phyloP scores from a whole-genome alignment of 1,140 invertebrate genomes.

The Drosophila serrata region DNA sequence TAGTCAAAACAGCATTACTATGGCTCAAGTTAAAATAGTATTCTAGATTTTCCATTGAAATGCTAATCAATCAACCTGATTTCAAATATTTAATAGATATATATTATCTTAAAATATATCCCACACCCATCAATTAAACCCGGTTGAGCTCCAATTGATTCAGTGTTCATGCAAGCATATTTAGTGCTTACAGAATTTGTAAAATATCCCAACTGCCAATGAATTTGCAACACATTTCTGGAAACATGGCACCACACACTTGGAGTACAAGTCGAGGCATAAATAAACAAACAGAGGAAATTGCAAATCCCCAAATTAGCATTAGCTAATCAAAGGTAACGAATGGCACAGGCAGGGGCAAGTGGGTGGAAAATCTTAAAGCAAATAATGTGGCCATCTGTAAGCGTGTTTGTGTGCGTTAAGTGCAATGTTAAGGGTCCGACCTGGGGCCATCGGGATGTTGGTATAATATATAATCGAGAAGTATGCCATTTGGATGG shows the following conservation, averaged over 20 bases:
- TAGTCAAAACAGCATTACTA: neutral
- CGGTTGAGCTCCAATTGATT: slow-evolving; percentile 1
- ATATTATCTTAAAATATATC: neutral
- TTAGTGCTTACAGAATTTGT: slow-evolving; percentile 6
- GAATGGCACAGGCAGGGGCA: slow-evolving; percentile 18
- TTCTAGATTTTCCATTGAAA: neutral
- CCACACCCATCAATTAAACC: neutral
- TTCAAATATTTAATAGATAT: neutral
- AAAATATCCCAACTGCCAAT: slow-evolving; percentile 21
- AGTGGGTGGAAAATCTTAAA: slow-evolving; percentile 37
- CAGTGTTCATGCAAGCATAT: neutral
- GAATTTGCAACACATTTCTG: slow-evolving; percentile 14
- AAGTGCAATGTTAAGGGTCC: slow-evolving; percentile 38
- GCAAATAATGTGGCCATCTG: slow-evolving; percentile 36
- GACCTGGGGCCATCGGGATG: slow-evolving; percentile 13
- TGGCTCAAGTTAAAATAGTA: neutral
- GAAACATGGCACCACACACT: slow-evolving; percentile 15
- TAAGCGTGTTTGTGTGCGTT: slow-evolving; percentile 16
- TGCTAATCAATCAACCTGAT: neutral
- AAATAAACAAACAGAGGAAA: slow-evolving; percentile 46
- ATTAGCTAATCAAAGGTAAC: slow-evolving; percentile 53
- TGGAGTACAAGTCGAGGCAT: slow-evolving; percentile 25
- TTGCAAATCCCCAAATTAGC: slow-evolving; percentile 55
- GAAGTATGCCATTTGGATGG: slow-evolving; percentile 50
- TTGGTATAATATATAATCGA: slow-evolving; percentile 50